Percentiles rank a stretch among this genome's conserved stretches.
These are phyloP conservation scores for Agonum fuliginosum DNA, from an alignment of 2,888 invertebrate genomes.

Conservation along the genomic window DNA sequence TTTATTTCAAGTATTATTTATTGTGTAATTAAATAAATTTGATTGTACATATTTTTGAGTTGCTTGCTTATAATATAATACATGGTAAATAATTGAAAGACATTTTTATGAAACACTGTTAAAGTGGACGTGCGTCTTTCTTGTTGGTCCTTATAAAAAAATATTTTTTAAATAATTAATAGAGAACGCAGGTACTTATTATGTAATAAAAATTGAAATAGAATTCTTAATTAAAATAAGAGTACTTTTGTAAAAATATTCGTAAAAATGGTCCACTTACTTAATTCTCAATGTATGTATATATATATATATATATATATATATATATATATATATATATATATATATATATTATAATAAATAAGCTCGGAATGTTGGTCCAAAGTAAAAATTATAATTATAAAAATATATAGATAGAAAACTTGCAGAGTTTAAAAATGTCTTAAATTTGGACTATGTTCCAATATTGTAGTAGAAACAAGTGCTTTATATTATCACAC, in stretches of 20 bases:
- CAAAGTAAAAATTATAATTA: constrained; percentile 16
- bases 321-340: too few relatives aligned
- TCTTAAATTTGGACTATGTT: neutral
- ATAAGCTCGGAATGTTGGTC: constrained; percentile 41
- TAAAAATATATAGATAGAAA: constrained; percentile 31
- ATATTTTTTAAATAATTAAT: constrained; percentile 7
- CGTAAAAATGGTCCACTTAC: constrained; percentile 4
- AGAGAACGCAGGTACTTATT: constrained; percentile 5
- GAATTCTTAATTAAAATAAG: neutral
- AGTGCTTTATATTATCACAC: constrained; percentile 21
- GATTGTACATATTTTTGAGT: constrained; percentile 31
- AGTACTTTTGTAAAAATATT: neutral
- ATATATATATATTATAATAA: constrained; percentile 32
- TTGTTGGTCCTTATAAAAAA: constrained; percentile 20
- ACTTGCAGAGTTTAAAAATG: constrained; percentile 3
- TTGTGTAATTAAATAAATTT: constrained; percentile 36
- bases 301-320: too few relatives aligned
- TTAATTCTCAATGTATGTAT: constrained; percentile 13
- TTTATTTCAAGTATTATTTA: constrained; percentile 21
- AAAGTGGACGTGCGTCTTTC: constrained; percentile 34
- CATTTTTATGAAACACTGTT: constrained; percentile 16
- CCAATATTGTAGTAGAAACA: constrained; percentile 21
- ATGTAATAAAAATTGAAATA: neutral
- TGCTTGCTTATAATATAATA: constrained; percentile 2
- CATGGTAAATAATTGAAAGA: constrained; percentile 26